These are phyloP conservation scores for Archocentrus centrarchus DNA, from an alignment of 2,113 vertebrate genomes.

Conservation along the genomic window DNA sequence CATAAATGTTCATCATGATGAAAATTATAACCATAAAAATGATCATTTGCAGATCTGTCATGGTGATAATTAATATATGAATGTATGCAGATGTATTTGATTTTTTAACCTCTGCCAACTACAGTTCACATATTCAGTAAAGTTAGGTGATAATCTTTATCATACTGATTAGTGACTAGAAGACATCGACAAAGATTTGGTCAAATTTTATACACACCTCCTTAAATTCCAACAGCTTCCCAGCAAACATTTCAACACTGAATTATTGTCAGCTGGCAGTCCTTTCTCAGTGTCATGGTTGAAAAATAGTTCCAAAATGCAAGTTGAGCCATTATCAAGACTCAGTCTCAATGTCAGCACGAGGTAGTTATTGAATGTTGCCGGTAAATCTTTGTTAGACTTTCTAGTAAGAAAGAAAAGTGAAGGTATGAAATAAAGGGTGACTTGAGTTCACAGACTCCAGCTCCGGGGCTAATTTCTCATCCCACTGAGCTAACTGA, in stretches of 20 bases:
- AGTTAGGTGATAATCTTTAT: background rate
- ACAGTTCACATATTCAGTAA: background rate
- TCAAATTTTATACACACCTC: background rate
- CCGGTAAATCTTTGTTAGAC: too few relatives aligned
- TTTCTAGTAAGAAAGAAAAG: too few relatives aligned
- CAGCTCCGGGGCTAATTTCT: background rate
- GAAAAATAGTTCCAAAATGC: background rate
- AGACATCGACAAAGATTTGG: background rate
- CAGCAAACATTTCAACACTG: slow-evolving; percentile 13
- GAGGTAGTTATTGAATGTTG: too few relatives aligned
- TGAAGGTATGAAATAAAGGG: too few relatives aligned
- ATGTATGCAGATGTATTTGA: background rate
- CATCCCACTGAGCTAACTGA: background rate
- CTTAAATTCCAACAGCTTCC: slow-evolving; percentile 26
- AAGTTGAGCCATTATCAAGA: background rate
- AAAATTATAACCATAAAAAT: background rate
- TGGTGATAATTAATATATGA: background rate
- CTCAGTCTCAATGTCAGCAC: too few relatives aligned
- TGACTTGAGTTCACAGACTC: background rate
- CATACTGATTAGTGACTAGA: background rate
- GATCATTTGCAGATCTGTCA: background rate
- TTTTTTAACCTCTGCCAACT: background rate
- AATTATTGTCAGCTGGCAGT: slow-evolving; percentile 6
- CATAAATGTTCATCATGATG: background rate
- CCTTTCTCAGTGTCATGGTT: background rate